Percentiles rank a stretch among this genome's conserved stretches.
Evolutionary conservation across 2,113 vertebrate genomes (phyloP).

Genomic region (Pelodiscus sinensis): DNA sequence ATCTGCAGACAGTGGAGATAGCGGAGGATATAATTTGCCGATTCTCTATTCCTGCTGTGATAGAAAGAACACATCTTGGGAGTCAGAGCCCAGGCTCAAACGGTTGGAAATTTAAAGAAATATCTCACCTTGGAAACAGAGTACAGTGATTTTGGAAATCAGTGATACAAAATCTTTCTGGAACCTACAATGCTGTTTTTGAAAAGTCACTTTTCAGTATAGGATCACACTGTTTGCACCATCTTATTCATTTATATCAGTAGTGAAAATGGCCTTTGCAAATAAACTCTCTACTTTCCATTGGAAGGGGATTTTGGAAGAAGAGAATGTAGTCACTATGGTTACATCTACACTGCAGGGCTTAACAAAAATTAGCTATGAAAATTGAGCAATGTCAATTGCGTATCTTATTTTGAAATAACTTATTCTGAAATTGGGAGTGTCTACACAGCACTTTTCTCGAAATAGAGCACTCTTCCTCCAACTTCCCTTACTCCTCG

Average conservation of each 20-base stretch:
- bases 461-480: too few relatives aligned
- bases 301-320: neutral
- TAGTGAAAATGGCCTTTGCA: neutral
- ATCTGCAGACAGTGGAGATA: neutral
- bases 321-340: neutral
- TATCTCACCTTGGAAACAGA: neutral
- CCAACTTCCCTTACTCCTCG: too few relatives aligned
- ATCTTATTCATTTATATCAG: neutral
- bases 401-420: too few relatives aligned
- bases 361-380: too few relatives aligned
- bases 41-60: neutral
- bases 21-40: neutral
- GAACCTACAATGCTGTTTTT: neutral
- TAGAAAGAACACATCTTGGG: neutral
- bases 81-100: neutral
- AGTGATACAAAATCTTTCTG: neutral
- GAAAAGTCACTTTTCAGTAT: neutral
- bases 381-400: too few relatives aligned
- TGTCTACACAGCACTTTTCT: too few relatives aligned
- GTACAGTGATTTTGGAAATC: neutral
- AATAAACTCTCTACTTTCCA: accelerated
- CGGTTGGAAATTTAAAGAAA: neutral
- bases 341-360: too few relatives aligned
- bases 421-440: too few relatives aligned
- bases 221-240: neutral